Evolutionary conservation across 2,888 invertebrate species (phyloP).

Genomic region (Alloscopus bannaensis): DNA sequence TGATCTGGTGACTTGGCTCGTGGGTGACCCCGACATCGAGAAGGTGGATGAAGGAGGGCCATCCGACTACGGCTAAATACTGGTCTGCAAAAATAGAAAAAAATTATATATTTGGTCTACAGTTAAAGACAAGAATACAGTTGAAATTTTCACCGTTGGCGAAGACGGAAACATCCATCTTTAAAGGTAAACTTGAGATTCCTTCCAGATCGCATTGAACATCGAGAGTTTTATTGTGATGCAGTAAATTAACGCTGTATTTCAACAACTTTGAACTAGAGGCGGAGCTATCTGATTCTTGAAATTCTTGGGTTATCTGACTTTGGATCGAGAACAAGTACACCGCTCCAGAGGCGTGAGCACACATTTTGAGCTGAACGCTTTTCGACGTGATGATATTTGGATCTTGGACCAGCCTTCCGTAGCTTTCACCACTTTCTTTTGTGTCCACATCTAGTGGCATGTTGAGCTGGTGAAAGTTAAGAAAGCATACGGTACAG

Average conservation of each 20-base stretch:
- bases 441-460: slow-evolving; percentile 77
- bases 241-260: slow-evolving; percentile 68
- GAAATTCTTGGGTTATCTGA: not conserved
- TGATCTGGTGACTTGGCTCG: slow-evolving; percentile 81
- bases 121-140: not conserved
- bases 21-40: slow-evolving; percentile 89
- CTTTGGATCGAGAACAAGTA: slow-evolving; percentile 59
- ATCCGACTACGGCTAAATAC: slow-evolving; percentile 88
- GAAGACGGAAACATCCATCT: slow-evolving; percentile 66
- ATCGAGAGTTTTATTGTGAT: slow-evolving; percentile 69
- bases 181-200: slow-evolving; percentile 28
- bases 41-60: slow-evolving; percentile 89
- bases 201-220: slow-evolving; percentile 43
- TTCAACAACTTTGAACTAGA: slow-evolving; percentile 3
- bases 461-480: slow-evolving; percentile 85
- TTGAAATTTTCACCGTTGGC: slow-evolving; percentile 63
- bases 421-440: not conserved
- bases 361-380: slow-evolving; percentile 60
- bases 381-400: slow-evolving; percentile 48
- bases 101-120: not conserved
- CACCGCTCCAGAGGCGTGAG: slow-evolving; percentile 68
- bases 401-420: slow-evolving; percentile 43
- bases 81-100: slow-evolving; percentile 79
- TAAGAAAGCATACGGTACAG: not conserved
- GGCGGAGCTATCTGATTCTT: slow-evolving; percentile 3